Evolutionary conservation across 2,797 vertebrate species (phyloP).

Genomic region (Cirrhinus molitorella): DNA sequence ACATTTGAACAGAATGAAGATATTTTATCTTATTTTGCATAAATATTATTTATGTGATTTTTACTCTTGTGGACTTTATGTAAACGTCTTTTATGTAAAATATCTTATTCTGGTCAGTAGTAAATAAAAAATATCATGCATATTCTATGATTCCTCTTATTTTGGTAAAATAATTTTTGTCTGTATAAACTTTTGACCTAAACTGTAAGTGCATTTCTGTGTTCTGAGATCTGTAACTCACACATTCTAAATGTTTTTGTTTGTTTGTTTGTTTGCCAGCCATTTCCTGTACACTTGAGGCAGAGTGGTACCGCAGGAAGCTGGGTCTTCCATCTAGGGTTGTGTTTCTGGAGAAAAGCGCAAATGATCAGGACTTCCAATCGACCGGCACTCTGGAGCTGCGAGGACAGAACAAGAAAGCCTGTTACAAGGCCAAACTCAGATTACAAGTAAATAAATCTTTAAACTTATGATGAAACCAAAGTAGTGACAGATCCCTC

Average conservation of each 20-base stretch:
- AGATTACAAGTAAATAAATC: constrained; percentile 84
- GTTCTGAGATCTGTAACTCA: constrained; percentile 10
- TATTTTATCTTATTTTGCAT: too few relatives aligned
- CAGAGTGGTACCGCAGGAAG: constrained; percentile 85
- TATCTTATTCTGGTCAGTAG: too few relatives aligned
- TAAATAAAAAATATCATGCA: too few relatives aligned
- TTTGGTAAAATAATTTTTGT: too few relatives aligned
- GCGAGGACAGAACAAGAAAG: constrained; percentile 79
- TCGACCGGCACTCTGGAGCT: constrained; percentile 81
- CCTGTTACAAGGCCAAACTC: constrained; percentile 81
- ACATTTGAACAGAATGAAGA: too few relatives aligned
- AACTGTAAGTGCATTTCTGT: neutral
- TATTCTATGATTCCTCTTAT: too few relatives aligned
- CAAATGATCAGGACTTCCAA: constrained; percentile 76
- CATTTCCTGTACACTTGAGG: constrained; percentile 85
- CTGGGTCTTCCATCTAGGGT: constrained; percentile 84
- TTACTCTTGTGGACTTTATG: too few relatives aligned
- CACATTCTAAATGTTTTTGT: constrained; percentile 44
- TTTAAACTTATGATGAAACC: neutral
- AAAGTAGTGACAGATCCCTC: too few relatives aligned
- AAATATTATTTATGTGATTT: too few relatives aligned
- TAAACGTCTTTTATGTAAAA: too few relatives aligned
- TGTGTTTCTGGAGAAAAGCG: constrained; percentile 77
- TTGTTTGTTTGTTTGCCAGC: constrained; percentile 72
- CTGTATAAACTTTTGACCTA: too few relatives aligned